These are phyloP conservation scores for Pygmarrhopalites habei DNA, from an alignment of 1,140 invertebrate genomes.

Conservation along the genomic window DNA sequence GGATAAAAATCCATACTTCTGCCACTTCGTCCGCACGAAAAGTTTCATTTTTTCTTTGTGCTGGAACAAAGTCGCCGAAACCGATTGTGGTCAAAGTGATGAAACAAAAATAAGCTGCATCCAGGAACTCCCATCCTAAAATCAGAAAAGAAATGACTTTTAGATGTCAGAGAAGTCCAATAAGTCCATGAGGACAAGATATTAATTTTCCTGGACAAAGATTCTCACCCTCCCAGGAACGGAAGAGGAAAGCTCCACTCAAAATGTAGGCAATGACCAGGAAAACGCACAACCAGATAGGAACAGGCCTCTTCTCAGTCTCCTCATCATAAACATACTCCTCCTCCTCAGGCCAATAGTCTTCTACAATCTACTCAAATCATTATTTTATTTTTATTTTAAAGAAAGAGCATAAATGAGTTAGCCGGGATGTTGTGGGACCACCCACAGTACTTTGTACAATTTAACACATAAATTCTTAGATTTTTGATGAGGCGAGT, in stretches of 20 bases:
- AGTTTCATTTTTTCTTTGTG: conserved; percentile 52
- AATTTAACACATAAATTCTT: background rate
- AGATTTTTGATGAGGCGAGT: background rate
- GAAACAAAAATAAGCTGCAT: conserved; percentile 89
- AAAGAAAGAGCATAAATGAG: no score
- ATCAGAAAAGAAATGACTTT: no score
- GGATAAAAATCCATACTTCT: conserved; percentile 1
- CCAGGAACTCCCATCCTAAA: conserved; percentile 67
- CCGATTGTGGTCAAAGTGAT: conserved; percentile 90
- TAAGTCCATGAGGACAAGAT: no score
- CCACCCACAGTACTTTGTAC: background rate
- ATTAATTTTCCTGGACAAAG: no score
- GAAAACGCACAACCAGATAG: conserved; percentile 71
- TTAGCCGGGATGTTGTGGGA: no score
- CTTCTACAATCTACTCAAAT: conserved; percentile 12
- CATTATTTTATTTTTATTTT: background rate
- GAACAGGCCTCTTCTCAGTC: conserved; percentile 26
- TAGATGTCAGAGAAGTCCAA: no score
- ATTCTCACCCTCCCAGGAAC: conserved; percentile 43
- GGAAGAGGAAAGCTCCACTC: conserved; percentile 73
- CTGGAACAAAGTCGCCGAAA: conserved; percentile 89
- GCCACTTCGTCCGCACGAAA: conserved; percentile 4
- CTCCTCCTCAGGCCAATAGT: conserved; percentile 32
- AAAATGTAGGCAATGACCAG: conserved; percentile 59
- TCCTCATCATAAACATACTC: conserved; percentile 28